Evolutionary conservation across 2,113 vertebrate species (phyloP), one percentile per base, ranked within the genome.

Genomic region (Salvelinus fontinalis): DNA sequence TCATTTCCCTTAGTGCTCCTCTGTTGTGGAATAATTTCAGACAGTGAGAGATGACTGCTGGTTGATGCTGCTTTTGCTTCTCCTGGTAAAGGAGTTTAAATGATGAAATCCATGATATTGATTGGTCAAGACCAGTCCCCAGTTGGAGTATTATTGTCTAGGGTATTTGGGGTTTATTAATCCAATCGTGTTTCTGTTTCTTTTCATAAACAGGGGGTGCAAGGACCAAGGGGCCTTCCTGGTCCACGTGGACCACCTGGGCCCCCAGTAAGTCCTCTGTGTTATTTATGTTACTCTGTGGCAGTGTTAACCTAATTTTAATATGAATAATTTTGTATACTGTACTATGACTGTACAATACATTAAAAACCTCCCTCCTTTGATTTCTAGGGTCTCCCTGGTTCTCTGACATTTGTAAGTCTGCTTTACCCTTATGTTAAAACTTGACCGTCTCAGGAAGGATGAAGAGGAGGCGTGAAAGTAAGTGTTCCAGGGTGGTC

Each of bases 181-280:
- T 81, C 26, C 66, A 14, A 62, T 75, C 27, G 57, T 60, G n/a
- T 62, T 62, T 71, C 1, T 54, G 62, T 71, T 73, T 90, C 67
- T 88, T 73, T 44, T 86, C 68, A 79, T 77, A 9, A 78, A 85
- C 83, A 98, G 97, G 97, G 97, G 72, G 73, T 95, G 34, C 96
- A 94, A 88, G 98, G 98, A 85, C 96, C 96, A 66, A 93, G 85
- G 93, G 98, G 98, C 81, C 95, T 93, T 82, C 92, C 95, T 5
- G 98, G 98, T 80, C 97, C 95, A 29, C 92, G 87, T 84, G 98
- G 98, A 81, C 94, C 89, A 79, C 95, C 97, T 3, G 98, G 97
- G 86, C 95, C 95, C 73, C 96, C 95, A 86, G 98, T 99, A 94
- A 14, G 97, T 96, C 81, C 22, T 26, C 34, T 1, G 18, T 76